Base-by-base conservation (phyloP, 2,797 vertebrate species). In the Forpus xanthops region DNA sequence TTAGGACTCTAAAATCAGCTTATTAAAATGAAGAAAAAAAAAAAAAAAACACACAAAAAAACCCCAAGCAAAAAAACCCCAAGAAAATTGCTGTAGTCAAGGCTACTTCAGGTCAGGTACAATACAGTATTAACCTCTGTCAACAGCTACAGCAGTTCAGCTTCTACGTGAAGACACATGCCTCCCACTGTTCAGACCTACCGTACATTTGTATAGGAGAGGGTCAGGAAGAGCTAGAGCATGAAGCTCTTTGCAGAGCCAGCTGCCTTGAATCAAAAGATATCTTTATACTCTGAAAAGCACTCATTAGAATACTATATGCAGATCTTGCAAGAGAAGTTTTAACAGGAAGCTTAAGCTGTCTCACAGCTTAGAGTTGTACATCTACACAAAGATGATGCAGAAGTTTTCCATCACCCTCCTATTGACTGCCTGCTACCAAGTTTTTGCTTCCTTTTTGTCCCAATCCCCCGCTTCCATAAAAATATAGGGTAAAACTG, bases 271-370 rank as follows among this genome's bases (percentile, higher is more conserved):
- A 79, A 28, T n/a, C 44, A 67, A 67, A 83, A 82, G 52, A 52
- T 87, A 78, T 35, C 33, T 42, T 78, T 30, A 17, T 3, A 31
- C 10, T 53, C 41, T 37, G 60, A 67, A 75, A n/a, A 84, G 50
- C 7, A 42, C 45, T 84, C 33, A 21, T 67, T 24, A 21, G 71
- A 28, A 60, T 90, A 52, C 62, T 76, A 55, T 11, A 50, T 4
- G 31, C 33, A 85, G 28, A 15, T 21, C 56, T 70, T 44, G 72
- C 68, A 93, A 82, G 21, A 85, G n/a, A 27, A 92, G 53, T 20
- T 90, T 47, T 65, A 71, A 71, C 72, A 74, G 84, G 78, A 93
- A 93, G 52, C 45, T 92, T 37, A 16, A 64, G n/a, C 24, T 56
- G 37, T 47, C 58, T 79, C 47, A 47, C 61, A 47, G 21, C n/a